Evolutionary conservation across 2,888 invertebrate species (phyloP), one percentile per base, ranked within the genome.

Genomic region (Poecilobothrus nobilitatus): DNA sequence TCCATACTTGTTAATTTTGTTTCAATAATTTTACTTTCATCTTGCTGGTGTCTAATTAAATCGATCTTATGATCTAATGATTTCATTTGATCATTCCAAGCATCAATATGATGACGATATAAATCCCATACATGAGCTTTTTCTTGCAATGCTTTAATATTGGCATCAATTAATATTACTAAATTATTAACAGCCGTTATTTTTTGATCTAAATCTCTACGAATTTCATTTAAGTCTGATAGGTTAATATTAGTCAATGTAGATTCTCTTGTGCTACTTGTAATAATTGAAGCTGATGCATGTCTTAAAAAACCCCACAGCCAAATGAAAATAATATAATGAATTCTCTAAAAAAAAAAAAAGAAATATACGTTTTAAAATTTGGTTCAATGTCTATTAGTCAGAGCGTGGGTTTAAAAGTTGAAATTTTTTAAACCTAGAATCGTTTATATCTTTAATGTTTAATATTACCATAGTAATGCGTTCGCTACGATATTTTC

Each of bases 31-130:
- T 76, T 72, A 37, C 74, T 75, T 15, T 75, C 75, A 15, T 77
- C 77, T 69, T 79, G 76, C 1, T 75, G 72, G 7, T 82, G 83
- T 75, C 80, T 82, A 18, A 86, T 79, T 44, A 84, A 78, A 70
- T 82, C 82, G 27, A 85, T 76, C 76, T 85, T 85, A 71, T 82
- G 80, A 74, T 84, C 84, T 12, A 84, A 74, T 2, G 82, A 78
- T 70, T 83, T 82, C 69, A 85, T 81, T 72, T 84, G 84, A 62
- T 84, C 84, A 70, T 84, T 84, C 85, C 85, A 85, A 0, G 84
- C 82, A 20, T 83, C 79, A 63, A 84, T 82, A 73, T 84, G 84
- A 71, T 84, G 81, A 71, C 84, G 83, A 74, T 84, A 84, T 37
- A 84, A 84, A 68, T 84, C 83, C 85, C 85, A 85, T 5, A 82